Evolutionary conservation across 1,140 invertebrate species (phyloP).

Genomic region (Saccostrea echinata): DNA sequence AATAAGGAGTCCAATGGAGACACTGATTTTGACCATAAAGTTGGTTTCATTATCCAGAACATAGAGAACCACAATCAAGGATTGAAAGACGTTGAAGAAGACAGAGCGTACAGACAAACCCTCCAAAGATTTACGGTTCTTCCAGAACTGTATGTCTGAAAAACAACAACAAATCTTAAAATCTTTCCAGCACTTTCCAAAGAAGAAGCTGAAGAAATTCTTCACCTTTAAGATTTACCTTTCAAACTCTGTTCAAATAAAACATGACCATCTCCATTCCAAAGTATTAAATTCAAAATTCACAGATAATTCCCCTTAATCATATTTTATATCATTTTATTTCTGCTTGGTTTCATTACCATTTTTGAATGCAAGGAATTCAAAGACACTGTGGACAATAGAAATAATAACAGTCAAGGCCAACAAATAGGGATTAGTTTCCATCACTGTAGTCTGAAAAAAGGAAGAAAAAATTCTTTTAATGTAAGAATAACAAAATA

Average conservation of each 20-base stretch:
- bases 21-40: constrained; percentile 93
- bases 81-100: constrained; percentile 99
- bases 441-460: constrained; percentile 91
- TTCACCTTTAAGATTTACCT: no score
- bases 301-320: no score
- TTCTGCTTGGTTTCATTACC: constrained; percentile 81
- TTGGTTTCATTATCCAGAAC: constrained; percentile 99
- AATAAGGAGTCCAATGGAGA: constrained; percentile 93
- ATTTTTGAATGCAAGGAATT: constrained; percentile 99
- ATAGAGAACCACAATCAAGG: constrained; percentile 95
- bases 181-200: neutral
- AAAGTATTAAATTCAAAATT: no score
- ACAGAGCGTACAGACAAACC: constrained; percentile 98
- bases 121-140: constrained; percentile 97
- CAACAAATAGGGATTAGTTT: constrained; percentile 97
- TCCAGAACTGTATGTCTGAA: constrained; percentile 99
- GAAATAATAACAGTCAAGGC: constrained; percentile 95
- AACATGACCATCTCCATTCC: no score
- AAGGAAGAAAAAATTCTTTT: neutral
- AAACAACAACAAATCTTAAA: constrained; percentile 58
- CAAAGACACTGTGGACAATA: constrained; percentile 97
- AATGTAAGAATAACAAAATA: neutral
- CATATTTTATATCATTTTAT: no score
- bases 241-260: no score
- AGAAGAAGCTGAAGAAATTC: no score